Evolutionary conservation across 2,113 vertebrate species (phyloP).

Genomic region (Psittacus erithacus): DNA sequence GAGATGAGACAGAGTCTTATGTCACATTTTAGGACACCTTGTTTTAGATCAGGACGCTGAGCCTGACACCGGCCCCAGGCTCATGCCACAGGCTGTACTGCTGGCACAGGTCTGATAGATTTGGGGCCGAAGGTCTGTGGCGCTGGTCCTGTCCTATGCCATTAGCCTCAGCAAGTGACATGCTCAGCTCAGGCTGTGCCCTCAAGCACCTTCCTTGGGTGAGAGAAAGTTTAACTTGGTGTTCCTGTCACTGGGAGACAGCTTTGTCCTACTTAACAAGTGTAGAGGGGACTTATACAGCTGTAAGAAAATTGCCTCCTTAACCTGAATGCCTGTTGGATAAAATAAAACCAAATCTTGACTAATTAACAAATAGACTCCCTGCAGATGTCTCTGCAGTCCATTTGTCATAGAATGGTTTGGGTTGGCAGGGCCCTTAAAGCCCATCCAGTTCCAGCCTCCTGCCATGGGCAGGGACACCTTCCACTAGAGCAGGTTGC

Average conservation of each 20-base stretch:
- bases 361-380: neutral
- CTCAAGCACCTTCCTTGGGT: accelerated
- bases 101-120: neutral
- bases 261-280: neutral
- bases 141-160: neutral
- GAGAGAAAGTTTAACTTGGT: neutral
- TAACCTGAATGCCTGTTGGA: neutral
- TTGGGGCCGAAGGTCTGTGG: neutral
- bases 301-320: neutral
- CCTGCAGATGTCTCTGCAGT: neutral
- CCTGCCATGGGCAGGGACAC: neutral
- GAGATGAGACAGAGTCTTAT: neutral
- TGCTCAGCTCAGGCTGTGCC: neutral
- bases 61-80: neutral
- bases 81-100: neutral
- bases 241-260: neutral
- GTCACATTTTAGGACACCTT: neutral
- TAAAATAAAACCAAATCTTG: neutral
- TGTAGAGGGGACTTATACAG: neutral
- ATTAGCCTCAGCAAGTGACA: neutral
- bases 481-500: neutral
- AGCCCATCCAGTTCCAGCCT: neutral
- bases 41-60: neutral
- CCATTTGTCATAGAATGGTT: neutral
- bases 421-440: neutral